Percentiles rank a stretch among this genome's conserved stretches.
These are phyloP conservation scores for Thripadectes ignobilis DNA, from an alignment of 2,797 vertebrate genomes.

Conservation along the genomic window DNA sequence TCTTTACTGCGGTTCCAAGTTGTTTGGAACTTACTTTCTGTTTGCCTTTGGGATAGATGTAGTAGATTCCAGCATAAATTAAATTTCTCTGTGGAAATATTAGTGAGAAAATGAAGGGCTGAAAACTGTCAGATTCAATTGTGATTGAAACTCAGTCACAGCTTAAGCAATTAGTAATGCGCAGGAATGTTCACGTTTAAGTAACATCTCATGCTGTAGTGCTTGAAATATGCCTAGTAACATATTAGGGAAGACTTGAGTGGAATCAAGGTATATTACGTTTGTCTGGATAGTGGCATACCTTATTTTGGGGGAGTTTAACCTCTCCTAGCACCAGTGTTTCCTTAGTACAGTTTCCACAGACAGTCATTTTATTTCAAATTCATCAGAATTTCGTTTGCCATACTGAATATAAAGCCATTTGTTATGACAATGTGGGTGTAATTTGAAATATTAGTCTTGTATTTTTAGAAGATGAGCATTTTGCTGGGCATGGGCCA, in stretches of 20 bases:
- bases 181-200: background rate
- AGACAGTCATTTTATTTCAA: background rate
- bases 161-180: background rate
- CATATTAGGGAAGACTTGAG: background rate
- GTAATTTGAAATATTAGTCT: background rate
- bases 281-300: background rate
- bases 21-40: background rate
- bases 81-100: background rate
- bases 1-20: background rate
- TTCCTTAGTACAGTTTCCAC: background rate
- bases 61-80: background rate
- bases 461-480: background rate
- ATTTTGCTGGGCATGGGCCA: background rate
- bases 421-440: background rate
- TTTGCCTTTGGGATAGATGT: background rate
- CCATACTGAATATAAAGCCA: background rate
- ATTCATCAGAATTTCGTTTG: background rate
- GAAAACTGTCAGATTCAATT: background rate
- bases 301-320: background rate
- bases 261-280: too few relatives aligned
- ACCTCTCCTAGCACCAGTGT: background rate
- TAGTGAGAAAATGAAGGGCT: background rate
- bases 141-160: background rate
- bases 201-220: background rate
- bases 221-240: background rate